Percentiles rank a stretch among this genome's conserved stretches.
phyloP scores from a whole-genome alignment of 2,113 vertebrate species.

The Hippocampus barbouri region DNA sequence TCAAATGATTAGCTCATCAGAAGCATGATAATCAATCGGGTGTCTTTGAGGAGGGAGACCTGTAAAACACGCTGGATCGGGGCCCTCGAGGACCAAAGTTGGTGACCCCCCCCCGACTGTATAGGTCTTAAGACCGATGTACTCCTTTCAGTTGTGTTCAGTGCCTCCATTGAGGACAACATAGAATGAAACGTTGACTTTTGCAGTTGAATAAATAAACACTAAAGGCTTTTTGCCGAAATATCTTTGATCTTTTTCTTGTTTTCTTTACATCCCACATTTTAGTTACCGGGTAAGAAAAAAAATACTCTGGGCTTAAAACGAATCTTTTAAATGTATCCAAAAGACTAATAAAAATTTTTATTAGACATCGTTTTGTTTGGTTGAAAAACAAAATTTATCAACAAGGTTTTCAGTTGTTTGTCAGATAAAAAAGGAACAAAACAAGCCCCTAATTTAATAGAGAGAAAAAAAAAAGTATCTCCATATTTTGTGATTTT shows the following conservation, averaged over 20 bases:
- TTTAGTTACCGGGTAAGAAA: too few relatives aligned
- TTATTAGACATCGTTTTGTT: not conserved
- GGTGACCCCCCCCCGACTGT: too few relatives aligned
- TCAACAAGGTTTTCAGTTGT: not conserved
- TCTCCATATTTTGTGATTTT: too few relatives aligned
- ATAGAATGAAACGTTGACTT: conserved; percentile 58
- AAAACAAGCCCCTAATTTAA: not conserved
- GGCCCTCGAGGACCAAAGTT: too few relatives aligned
- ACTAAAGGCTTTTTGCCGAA: not conserved
- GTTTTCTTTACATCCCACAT: not conserved
- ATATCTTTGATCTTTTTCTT: not conserved
- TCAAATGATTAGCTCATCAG: too few relatives aligned
- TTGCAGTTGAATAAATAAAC: conserved; percentile 7
- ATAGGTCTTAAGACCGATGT: not conserved
- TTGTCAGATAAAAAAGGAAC: not conserved
- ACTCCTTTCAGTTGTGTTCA: conserved; percentile 22
- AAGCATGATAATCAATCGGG: too few relatives aligned
- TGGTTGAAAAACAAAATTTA: not conserved
- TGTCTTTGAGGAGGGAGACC: too few relatives aligned
- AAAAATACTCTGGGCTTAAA: too few relatives aligned
- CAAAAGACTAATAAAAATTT: too few relatives aligned
- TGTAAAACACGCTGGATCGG: too few relatives aligned
- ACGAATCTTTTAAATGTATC: too few relatives aligned
- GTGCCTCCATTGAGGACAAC: conserved; percentile 47
- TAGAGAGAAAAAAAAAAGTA: too few relatives aligned